Evolutionary conservation across 2,113 vertebrate species (phyloP), one percentile per base, ranked within the genome.

Genomic region (Pao palembangensis): DNA sequence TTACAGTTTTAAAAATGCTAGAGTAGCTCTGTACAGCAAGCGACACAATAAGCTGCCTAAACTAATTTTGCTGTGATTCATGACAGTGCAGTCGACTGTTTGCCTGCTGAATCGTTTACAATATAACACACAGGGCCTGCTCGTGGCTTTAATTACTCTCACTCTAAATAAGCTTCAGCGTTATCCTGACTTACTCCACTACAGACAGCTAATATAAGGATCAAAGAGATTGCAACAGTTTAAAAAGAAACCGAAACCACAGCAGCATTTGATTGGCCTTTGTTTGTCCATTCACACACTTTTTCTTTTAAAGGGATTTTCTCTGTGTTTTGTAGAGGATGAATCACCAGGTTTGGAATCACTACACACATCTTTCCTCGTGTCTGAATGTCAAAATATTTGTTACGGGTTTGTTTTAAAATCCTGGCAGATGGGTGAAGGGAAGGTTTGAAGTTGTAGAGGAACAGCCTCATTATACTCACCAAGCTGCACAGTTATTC

Each of bases 381-480:
- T 75, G 80, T 89, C 79, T 85, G 79, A 82, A 80, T 85, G 88
- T 90, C 84, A 90, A 88, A 91, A 91, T 89, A 88, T 92, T 91
- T 90, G 87, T 89, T 85, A 82, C 78, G 68, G 76, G 76, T 85
- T 86, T 86, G 87, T 90, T 89, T 88, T 78, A 88, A 78, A 85
- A 80, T 78, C 72, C 68, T 71, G 80, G 75, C 61, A 82, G 87
- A 81, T 59, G 58, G 74, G 82, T 71, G 68, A 76, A 78, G 78
- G 76, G 73, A 85, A 72, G 82, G 84, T 87, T 90, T 89, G 79
- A 91, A 87, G 88, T 85, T 83, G 83, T 80, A 82, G 82, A 87
- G 87, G 88, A 91, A 89, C 82, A 88, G 88, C 82, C 89, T 91
- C 90, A 91, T 92, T 91, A 91, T 89, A 84, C 80, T 85, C 79